Percentiles rank a stretch among this genome's conserved stretches.
Conservation (phyloP, 2,113 vertebrate species). For the Dasypus novemcinctus region DNA sequence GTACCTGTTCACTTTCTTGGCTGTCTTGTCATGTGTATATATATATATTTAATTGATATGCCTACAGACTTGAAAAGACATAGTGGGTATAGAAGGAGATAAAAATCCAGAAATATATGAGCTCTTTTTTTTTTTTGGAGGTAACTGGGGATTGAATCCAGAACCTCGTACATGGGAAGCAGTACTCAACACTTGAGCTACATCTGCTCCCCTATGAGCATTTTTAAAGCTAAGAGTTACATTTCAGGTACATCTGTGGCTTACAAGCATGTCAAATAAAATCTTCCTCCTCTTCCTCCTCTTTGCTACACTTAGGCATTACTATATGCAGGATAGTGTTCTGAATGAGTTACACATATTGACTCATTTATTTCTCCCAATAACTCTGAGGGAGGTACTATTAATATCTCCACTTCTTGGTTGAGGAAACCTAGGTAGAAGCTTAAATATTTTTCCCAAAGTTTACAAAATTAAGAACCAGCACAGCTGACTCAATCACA, state of each 20-base stretch:
- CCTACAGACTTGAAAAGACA: not conserved
- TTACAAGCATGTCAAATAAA: not conserved
- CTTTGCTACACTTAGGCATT: not conserved
- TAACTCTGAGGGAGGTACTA: not conserved
- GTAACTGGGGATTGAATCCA: no score
- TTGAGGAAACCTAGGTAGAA: not conserved
- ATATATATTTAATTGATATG: not conserved
- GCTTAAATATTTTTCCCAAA: not conserved
- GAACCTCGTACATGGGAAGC: no score
- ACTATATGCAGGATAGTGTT: not conserved
- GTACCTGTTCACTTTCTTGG: not conserved
- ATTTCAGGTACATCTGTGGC: not conserved
- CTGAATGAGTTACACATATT: not conserved
- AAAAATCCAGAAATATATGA: not conserved
- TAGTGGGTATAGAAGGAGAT: not conserved
- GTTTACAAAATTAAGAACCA: not conserved
- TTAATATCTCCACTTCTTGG: not conserved
- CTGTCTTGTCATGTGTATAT: not conserved
- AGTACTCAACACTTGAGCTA: no score
- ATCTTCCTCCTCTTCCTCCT: not conserved
- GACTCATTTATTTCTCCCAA: not conserved
- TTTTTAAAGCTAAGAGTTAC: not conserved
- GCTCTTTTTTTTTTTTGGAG: no score
- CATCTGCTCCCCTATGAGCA: not conserved
- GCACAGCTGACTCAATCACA: not conserved